phyloP scores from a whole-genome alignment of 2,888 invertebrate species.

The Aricia artaxerxes region DNA sequence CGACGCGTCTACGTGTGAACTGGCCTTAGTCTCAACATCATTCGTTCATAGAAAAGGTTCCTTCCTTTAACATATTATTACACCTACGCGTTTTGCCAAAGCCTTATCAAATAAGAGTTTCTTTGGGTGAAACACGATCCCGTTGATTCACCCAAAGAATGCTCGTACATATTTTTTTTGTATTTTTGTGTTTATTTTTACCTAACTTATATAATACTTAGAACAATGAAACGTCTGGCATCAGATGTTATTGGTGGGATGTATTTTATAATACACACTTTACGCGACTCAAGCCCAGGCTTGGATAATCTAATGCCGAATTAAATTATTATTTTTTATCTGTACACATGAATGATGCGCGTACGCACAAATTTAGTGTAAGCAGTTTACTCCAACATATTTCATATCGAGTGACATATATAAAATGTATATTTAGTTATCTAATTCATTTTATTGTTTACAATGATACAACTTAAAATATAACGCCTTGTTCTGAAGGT shows the following conservation, averaged over 20 bases:
- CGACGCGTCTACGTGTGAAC: neutral
- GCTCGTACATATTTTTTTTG: conserved; percentile 62
- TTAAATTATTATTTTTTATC: conserved; percentile 17
- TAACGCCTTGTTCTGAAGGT: conserved; percentile 31
- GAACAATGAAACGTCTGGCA: conserved; percentile 75
- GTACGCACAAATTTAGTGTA: conserved; percentile 29
- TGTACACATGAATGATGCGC: conserved; percentile 23
- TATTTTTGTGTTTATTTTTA: conserved; percentile 64
- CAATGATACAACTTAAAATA: conserved; percentile 26
- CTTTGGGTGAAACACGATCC: conserved; percentile 61
- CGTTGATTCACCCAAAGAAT: conserved; percentile 65
- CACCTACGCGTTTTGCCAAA: conserved; percentile 66
- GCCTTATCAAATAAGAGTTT: conserved; percentile 70
- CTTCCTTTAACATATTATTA: conserved; percentile 45
- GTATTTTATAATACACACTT: conserved; percentile 65
- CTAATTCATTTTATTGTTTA: conserved; percentile 28
- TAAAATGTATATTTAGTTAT: conserved; percentile 31
- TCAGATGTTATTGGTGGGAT: conserved; percentile 78
- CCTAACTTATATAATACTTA: conserved; percentile 79
- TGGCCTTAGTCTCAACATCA: conserved; percentile 49
- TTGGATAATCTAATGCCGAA: conserved; percentile 26
- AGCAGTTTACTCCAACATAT: conserved; percentile 23
- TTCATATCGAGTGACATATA: conserved; percentile 21
- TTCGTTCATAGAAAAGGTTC: conserved; percentile 50
- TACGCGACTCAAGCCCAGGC: conserved; percentile 53